Evolutionary conservation across 2,797 vertebrate species (phyloP), one percentile per base, ranked within the genome.

Genomic region (Peromyscus attwateri): DNA sequence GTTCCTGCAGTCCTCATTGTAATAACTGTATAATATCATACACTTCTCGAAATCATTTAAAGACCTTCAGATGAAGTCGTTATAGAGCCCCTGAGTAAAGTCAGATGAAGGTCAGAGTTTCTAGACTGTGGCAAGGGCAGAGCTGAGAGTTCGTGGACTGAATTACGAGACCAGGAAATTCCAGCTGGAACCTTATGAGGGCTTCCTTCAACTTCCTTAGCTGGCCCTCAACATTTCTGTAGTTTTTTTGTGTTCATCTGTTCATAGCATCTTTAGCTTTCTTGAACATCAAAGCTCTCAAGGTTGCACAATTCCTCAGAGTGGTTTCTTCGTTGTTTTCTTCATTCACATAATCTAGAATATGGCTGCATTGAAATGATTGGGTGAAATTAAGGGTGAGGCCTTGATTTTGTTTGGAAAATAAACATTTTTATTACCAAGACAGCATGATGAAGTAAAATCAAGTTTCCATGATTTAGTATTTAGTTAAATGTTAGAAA

Each of bases 11-110:
- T 98, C 87, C 96, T 97, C 80, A 91, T 88, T 98, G 95, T 82
- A 98, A 98, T 98, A 98, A 98, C 96, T 94, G 85, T 96, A 95
- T 93, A 98, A 98, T 98, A 97, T 98, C 97, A 97, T 97, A 96
- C 91, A 96, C 96, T 98, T 43, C 62, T 98, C 95, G 98, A 98
- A 98, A 98, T 97, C 97, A 97, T 97, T 97, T 98, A 96, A 98
- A 98, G 98, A 94, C 91, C 89, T 29, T 95, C 95, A 97, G 95
- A 97, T 95, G 95, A 98, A 96, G 94, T 98, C 84, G 73, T 97
- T 97, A 95, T 82, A 95, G 88, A 97, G 34, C 94, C 89, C 97
- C 95, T 85, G 95, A 98, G 70, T 97, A 89, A 98, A 98, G 97
- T 92, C 49, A 96, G 96, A 95, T 96, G 73, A 76, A 97, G 97